Percentiles rank a stretch among this genome's conserved stretches.
Conservation (phyloP, 1,140 invertebrate species). For the Aphaenogaster rudis region DNA sequence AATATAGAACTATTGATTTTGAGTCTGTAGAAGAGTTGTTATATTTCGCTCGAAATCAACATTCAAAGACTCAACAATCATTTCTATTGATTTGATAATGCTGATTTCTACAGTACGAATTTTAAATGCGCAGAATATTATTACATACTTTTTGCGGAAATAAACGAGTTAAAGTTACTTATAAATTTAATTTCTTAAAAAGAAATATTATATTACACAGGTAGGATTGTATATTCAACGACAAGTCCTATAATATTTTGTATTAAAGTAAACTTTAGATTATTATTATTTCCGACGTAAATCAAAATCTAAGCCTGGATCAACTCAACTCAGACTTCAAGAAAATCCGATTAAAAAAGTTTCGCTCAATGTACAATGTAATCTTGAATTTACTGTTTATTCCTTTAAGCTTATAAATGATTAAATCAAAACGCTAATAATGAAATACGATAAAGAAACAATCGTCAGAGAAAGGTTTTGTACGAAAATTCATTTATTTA, state of each 20-base stretch:
- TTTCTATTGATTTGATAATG: background rate
- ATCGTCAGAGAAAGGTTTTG: background rate
- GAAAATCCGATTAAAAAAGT: background rate
- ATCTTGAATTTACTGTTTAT: background rate
- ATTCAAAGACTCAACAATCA: background rate
- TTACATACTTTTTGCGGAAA: background rate
- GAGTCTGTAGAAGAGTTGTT: slow-evolving; percentile 1
- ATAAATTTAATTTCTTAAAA: background rate
- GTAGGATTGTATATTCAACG: background rate
- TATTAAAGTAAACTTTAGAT: background rate
- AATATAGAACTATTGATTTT: slow-evolving; percentile 46
- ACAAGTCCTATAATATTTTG: background rate
- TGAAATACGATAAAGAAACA: background rate
- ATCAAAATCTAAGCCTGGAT: background rate
- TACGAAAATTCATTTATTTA: background rate
- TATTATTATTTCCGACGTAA: background rate
- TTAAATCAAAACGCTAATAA: background rate
- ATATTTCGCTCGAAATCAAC: background rate
- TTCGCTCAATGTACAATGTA: background rate
- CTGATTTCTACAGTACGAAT: background rate
- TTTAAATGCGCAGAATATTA: background rate
- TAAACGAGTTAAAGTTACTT: background rate
- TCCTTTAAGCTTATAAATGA: background rate
- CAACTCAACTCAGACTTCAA: background rate
- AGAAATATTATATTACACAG: background rate